phyloP scores from a whole-genome alignment of 2,888 invertebrate species.

The Onthophagus sagittarius region DNA sequence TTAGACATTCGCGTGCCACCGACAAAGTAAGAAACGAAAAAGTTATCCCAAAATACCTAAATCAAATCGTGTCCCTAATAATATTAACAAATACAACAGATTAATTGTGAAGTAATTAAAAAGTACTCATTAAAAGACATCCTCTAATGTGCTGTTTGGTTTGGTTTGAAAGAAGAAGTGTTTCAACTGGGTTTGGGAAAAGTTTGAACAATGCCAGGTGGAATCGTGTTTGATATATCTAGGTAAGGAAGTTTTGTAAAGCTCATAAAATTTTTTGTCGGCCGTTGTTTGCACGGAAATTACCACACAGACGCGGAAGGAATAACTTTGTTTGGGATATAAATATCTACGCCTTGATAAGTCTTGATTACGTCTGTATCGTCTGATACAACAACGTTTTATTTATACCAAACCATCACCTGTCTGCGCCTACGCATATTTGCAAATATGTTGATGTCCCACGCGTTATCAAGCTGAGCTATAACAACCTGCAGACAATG shows the following conservation, averaged over 20 bases:
- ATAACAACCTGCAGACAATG: background rate
- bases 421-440: background rate
- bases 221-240: constrained; percentile 59
- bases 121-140: background rate
- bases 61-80: background rate
- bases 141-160: background rate
- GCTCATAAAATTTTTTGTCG: background rate
- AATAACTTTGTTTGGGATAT: constrained; percentile 1
- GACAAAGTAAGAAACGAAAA: constrained; percentile 9
- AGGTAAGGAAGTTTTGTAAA: constrained; percentile 47
- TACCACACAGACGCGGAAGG: background rate
- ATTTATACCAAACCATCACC: background rate
- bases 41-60: background rate
- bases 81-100: background rate
- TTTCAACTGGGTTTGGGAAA: background rate
- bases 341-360: background rate
- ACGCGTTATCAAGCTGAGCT: background rate
- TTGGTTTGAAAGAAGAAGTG: background rate
- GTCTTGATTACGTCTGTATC: background rate
- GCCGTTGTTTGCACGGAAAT: background rate
- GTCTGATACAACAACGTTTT: background rate
- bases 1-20: constrained; percentile 7
- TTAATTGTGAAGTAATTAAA: background rate
- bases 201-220: constrained; percentile 52
- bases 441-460: constrained; percentile 1